Percentiles rank a stretch among this genome's conserved stretches.
Conservation (phyloP, 2,113 vertebrate species). For the Ceyx melanurus region DNA sequence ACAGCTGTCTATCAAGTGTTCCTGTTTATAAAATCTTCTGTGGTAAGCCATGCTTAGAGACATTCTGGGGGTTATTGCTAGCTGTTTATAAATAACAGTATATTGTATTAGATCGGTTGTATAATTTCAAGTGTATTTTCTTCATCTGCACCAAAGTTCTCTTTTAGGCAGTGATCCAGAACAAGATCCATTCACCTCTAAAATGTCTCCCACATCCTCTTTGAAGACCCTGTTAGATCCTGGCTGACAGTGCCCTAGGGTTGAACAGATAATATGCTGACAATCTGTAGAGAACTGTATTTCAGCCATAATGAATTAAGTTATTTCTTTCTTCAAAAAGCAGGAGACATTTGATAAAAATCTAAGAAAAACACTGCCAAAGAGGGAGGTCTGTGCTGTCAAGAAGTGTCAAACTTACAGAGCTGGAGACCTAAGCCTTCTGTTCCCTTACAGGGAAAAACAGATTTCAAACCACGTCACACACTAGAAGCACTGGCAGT, state of each 20-base stretch:
- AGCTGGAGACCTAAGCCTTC: constrained; percentile 58
- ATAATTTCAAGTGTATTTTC: background rate
- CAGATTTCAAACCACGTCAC: constrained; percentile 54
- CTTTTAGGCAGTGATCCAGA: background rate
- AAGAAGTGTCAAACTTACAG: constrained; percentile 56
- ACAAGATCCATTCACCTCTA: constrained; percentile 1
- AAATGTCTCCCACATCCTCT: background rate
- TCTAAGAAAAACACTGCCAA: constrained; percentile 26
- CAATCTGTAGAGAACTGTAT: background rate
- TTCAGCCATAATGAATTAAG: constrained; percentile 45
- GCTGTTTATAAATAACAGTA: constrained; percentile 20
- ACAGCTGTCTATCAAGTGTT: constrained; percentile 55
- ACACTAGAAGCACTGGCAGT: constrained; percentile 35
- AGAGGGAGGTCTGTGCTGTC: constrained; percentile 55
- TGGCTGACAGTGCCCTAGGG: background rate
- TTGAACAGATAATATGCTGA: background rate
- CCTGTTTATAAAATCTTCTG: constrained; percentile 8
- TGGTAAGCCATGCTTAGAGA: background rate
- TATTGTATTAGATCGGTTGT: constrained; percentile 14
- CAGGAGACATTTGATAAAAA: constrained; percentile 39
- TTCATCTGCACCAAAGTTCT: background rate
- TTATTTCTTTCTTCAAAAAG: constrained; percentile 41
- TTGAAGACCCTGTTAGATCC: background rate
- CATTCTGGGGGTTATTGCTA: constrained; percentile 44
- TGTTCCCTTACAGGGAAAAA: constrained; percentile 44